Conservation (phyloP, 1,140 invertebrate genomes). For the Macrotrachela quadricornifera region DNA sequence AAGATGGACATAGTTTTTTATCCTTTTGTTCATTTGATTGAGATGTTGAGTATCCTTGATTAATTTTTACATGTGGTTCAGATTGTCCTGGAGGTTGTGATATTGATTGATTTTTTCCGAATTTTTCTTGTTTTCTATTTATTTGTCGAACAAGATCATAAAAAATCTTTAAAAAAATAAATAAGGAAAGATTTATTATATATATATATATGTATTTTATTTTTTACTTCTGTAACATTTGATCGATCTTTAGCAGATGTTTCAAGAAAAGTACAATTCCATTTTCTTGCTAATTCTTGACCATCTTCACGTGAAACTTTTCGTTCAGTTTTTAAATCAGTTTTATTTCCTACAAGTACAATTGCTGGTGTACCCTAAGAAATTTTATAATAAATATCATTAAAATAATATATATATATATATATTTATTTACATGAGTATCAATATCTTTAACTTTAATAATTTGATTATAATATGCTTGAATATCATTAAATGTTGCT, state of each 20-base stretch:
- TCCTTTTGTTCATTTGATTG: too few relatives aligned
- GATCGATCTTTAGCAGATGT: slow-evolving; percentile 92
- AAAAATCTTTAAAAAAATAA: neutral
- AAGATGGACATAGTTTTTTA: too few relatives aligned
- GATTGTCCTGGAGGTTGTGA: too few relatives aligned
- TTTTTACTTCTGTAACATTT: slow-evolving; percentile 43
- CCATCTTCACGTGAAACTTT: slow-evolving; percentile 35
- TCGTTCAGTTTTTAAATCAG: neutral
- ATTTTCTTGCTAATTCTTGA: slow-evolving; percentile 59
- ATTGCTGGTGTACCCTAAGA: neutral
- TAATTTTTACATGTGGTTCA: too few relatives aligned
- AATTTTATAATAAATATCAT: too few relatives aligned
- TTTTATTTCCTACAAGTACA: neutral
- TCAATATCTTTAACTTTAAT: neutral
- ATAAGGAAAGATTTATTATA: neutral
- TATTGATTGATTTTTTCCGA: too few relatives aligned
- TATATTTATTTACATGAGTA: too few relatives aligned
- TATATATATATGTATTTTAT: too few relatives aligned
- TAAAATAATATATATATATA: too few relatives aligned
- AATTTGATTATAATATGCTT: neutral
- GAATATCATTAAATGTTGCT: neutral
- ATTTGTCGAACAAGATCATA: slow-evolving; percentile 9
- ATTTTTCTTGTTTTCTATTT: neutral
- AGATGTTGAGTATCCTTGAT: too few relatives aligned
- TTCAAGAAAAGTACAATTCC: slow-evolving; percentile 91